Conservation (phyloP, 2,113 vertebrate genomes). For the Junco hyemalis region DNA sequence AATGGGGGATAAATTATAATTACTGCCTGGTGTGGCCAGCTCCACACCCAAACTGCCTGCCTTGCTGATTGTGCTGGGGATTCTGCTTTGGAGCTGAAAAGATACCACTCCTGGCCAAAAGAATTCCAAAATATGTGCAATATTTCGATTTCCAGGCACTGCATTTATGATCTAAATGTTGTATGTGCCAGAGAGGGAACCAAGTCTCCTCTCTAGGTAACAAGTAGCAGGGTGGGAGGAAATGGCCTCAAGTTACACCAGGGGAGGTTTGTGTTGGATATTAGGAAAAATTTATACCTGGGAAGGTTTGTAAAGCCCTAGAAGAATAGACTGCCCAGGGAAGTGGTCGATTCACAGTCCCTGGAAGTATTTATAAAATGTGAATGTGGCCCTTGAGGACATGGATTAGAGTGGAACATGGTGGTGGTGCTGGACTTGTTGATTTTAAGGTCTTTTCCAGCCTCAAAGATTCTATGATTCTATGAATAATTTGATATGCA, state of each 20-base stretch:
- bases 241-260: not conserved
- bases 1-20: not conserved
- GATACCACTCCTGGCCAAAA: not conserved
- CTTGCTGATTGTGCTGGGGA: not conserved
- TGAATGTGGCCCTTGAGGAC: not conserved
- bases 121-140: not conserved
- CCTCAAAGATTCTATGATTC: no score
- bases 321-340: not conserved
- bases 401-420: not conserved
- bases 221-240: not conserved
- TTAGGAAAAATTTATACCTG: not conserved
- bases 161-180: not conserved
- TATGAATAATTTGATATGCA: not conserved
- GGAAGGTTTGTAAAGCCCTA: not conserved
- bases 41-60: not conserved
- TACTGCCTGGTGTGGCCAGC: not conserved
- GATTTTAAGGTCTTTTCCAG: not conserved
- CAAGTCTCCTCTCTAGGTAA: not conserved
- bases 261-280: not conserved
- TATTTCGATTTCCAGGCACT: not conserved
- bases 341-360: not conserved
- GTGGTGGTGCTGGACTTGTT: not conserved
- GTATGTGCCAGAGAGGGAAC: not conserved
- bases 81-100: not conserved
- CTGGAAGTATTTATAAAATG: fast-evolving